Evolutionary conservation across 2,113 vertebrate genomes (phyloP).

Genomic region (Aegypius monachus): DNA sequence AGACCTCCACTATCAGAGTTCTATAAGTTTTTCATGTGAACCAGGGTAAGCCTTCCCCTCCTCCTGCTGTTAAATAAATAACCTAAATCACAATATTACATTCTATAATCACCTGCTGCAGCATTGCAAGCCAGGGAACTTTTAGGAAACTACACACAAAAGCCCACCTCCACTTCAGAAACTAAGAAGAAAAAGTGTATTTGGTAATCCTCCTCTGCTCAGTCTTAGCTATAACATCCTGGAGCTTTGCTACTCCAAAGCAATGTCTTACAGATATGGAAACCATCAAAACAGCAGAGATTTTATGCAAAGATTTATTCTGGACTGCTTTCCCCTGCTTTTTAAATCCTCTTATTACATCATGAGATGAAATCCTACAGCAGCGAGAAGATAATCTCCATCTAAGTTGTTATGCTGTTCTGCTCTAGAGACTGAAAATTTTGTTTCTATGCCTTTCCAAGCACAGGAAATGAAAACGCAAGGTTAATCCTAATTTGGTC

Average conservation of each 20-base stretch:
- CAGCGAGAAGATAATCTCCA: slow-evolving; percentile 34
- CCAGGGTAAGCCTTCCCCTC: slow-evolving; percentile 77
- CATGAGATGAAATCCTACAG: slow-evolving; percentile 24
- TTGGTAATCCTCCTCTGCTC: background rate
- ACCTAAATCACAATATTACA: background rate
- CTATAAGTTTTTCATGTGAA: slow-evolving; percentile 78
- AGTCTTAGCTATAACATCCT: background rate
- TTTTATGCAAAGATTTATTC: slow-evolving; percentile 16
- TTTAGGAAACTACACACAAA: background rate
- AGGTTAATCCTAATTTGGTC: background rate
- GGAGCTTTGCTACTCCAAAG: background rate
- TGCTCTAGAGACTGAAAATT: background rate
- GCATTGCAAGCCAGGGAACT: background rate
- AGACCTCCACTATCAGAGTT: slow-evolving; percentile 73
- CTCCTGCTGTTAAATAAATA: background rate
- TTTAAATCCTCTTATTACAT: slow-evolving; percentile 50
- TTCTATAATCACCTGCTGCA: background rate
- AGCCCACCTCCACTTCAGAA: background rate
- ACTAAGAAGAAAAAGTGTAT: background rate
- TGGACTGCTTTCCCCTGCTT: background rate
- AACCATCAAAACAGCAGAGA: slow-evolving; percentile 5
- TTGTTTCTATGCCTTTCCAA: background rate
- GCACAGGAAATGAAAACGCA: background rate
- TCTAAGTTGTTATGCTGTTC: background rate
- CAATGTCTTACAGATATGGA: background rate